A percentile compares a stretch with the other conserved stretches of the same genome.
Evolutionary conservation across 2,113 vertebrate species (phyloP).

Genomic region (Esox niger): DNA sequence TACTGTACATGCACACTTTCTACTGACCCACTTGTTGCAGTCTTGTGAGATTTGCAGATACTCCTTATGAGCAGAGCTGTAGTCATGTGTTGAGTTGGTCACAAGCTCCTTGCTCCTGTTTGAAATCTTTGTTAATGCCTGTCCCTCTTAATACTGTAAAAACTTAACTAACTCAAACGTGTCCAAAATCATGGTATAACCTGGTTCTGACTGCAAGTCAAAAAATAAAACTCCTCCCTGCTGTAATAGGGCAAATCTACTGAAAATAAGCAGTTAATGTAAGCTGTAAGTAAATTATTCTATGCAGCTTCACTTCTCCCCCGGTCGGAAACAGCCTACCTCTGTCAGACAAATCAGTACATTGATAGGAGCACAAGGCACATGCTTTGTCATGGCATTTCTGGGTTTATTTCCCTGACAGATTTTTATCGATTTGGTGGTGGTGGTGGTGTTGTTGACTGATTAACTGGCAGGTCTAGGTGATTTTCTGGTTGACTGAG

Average conservation of each 20-base stretch:
- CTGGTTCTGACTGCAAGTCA: too few relatives aligned
- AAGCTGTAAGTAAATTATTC: too few relatives aligned
- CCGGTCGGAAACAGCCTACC: too few relatives aligned
- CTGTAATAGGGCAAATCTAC: too few relatives aligned
- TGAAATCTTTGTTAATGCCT: background rate
- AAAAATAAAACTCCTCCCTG: too few relatives aligned
- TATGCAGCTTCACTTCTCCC: too few relatives aligned
- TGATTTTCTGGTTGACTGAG: background rate
- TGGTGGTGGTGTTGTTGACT: background rate
- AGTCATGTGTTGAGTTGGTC: slow-evolving; percentile 32
- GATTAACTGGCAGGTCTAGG: background rate
- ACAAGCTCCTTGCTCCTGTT: slow-evolving; percentile 12
- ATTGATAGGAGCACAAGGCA: too few relatives aligned
- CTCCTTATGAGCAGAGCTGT: background rate
- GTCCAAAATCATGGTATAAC: too few relatives aligned
- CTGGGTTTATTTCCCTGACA: background rate
- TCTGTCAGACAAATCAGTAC: too few relatives aligned
- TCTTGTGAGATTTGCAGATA: slow-evolving; percentile 6
- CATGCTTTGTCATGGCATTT: too few relatives aligned
- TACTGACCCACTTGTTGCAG: slow-evolving; percentile 15
- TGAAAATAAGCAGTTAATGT: too few relatives aligned
- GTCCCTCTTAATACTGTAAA: background rate
- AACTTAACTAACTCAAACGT: too few relatives aligned
- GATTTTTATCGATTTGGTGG: background rate
- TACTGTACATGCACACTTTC: background rate